Evolutionary conservation across 30 jellyfish, hydroid and myxozoan genomes (phyloP).

Genomic region (Aurelia aurita complex sp. Pacific): DNA sequence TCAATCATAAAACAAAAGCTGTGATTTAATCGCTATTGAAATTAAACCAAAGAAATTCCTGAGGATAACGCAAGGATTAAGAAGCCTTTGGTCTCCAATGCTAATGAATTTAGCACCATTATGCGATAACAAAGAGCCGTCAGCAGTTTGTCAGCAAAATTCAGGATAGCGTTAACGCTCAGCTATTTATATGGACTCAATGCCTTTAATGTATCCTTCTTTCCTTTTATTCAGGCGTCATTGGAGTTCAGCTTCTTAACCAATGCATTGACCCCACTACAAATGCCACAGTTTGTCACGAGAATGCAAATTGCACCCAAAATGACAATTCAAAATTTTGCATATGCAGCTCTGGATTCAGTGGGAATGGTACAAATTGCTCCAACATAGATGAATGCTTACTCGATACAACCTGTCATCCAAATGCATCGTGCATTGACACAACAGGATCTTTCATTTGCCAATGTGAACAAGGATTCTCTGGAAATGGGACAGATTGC

Average conservation of each 20-base stretch:
- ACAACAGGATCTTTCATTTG: neutral
- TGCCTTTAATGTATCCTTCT: no score
- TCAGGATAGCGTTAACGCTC: no score
- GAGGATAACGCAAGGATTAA: no score
- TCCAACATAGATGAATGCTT: neutral
- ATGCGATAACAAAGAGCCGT: no score
- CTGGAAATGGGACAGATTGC: constrained; percentile 69
- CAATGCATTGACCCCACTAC: neutral
- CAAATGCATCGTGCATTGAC: constrained; percentile 7
- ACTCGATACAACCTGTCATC: constrained; percentile 9
- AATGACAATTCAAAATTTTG: neutral
- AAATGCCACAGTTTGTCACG: constrained; percentile 16
- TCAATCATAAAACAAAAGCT: no score
- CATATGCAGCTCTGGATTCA: constrained; percentile 33
- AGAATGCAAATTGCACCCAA: constrained; percentile 13
- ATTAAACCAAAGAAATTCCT: no score
- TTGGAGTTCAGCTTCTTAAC: neutral
- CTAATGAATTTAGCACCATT: no score
- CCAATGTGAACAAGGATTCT: constrained; percentile 56
- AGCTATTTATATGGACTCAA: no score
- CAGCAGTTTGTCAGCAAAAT: no score
- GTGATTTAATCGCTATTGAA: no score
- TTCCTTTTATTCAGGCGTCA: neutral
- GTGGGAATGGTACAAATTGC: constrained; percentile 40
- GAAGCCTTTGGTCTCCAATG: no score